phyloP scores from a whole-genome alignment of 2,113 vertebrate genomes.

The Chitala chitala region DNA sequence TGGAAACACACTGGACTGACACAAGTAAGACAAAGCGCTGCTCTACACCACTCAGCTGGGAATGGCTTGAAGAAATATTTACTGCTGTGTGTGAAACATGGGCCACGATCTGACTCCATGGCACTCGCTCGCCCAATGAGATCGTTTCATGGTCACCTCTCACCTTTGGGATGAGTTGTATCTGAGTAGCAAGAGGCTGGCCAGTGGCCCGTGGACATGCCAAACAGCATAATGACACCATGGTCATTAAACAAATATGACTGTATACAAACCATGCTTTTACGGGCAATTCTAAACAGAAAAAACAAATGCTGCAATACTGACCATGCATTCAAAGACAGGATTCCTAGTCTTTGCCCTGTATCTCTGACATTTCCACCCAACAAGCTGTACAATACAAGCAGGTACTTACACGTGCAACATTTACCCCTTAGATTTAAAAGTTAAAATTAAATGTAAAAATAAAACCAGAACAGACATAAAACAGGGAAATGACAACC shows the following conservation, averaged over 20 bases:
- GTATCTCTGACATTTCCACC: too few relatives aligned
- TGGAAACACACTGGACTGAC: not conserved
- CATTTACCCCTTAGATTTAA: not conserved
- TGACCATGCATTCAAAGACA: constrained; percentile 13
- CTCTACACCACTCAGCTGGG: not conserved
- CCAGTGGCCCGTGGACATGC: not conserved
- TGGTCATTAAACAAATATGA: not conserved
- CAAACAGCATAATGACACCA: not conserved
- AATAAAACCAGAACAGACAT: not conserved
- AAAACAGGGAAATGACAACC: constrained; percentile 1
- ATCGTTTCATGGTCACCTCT: not conserved
- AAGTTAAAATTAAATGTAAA: not conserved
- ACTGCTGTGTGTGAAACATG: not conserved
- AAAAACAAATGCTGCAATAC: constrained; percentile 4
- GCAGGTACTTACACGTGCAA: not conserved
- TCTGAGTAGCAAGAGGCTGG: not conserved
- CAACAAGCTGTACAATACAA: not conserved
- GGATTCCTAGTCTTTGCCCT: not conserved
- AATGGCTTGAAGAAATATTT: not conserved
- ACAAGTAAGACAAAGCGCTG: not conserved
- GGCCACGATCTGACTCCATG: not conserved
- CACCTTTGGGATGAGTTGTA: not conserved
- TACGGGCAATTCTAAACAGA: not conserved
- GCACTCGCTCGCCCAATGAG: not conserved
- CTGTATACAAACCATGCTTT: constrained; percentile 17